These are phyloP conservation scores for Stenchaetothrips biformis DNA, from an alignment of 2,888 invertebrate species.

Conservation along the genomic window DNA sequence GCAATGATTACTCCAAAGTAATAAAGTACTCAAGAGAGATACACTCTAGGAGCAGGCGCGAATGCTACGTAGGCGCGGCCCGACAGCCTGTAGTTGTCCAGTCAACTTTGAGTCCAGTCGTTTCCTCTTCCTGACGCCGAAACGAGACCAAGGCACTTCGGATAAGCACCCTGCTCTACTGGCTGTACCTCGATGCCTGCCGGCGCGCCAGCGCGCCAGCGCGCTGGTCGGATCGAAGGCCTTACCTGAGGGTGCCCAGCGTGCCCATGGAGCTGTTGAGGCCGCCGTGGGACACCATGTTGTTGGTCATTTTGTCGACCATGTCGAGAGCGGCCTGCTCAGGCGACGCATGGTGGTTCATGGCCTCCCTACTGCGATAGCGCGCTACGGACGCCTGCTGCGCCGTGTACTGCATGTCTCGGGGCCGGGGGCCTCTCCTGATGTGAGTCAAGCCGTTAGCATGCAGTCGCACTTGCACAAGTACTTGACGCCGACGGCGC, in stretches of 20 bases:
- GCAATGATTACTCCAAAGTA: background rate
- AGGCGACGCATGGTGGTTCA: constrained; percentile 7
- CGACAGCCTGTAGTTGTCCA: background rate
- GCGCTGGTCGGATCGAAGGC: background rate
- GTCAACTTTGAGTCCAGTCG: background rate
- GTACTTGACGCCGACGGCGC: background rate
- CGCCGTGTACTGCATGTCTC: background rate
- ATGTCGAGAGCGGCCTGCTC: constrained; percentile 11
- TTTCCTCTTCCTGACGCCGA: background rate
- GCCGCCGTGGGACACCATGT: too few species aligned
- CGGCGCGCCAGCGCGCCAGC: background rate
- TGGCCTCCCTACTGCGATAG: constrained; percentile 12
- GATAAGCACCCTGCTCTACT: background rate
- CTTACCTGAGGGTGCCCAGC: constrained; percentile 3
- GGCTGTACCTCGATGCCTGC: background rate
- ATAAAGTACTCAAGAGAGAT: too few species aligned
- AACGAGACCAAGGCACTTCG: background rate
- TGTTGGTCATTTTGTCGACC: constrained; percentile 10
- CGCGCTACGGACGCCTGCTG: constrained; percentile 6
- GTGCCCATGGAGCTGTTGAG: background rate
- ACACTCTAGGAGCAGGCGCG: background rate
- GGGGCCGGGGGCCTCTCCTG: constrained; percentile 21
- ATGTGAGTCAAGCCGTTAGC: background rate
- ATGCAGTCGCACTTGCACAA: background rate
- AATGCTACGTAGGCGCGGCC: constrained; percentile 8